These are phyloP conservation scores for Drosophila acutilabella DNA, from an alignment of 2,888 invertebrate genomes.

Conservation along the genomic window DNA sequence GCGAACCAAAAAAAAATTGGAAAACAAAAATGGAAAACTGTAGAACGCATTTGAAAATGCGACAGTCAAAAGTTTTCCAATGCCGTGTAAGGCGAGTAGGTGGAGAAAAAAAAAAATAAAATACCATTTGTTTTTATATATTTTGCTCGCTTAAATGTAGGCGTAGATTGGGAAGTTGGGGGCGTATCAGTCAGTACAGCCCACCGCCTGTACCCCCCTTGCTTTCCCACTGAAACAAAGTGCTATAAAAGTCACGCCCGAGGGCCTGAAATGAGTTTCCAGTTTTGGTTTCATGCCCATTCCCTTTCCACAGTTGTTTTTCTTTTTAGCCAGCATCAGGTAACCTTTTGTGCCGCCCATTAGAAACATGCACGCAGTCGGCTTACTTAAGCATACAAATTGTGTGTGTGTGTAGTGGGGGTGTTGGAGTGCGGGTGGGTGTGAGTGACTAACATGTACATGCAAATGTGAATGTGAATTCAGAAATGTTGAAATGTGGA, in stretches of 20 bases:
- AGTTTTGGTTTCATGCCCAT: constrained; percentile 54
- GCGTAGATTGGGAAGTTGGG: neutral
- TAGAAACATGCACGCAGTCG: constrained; percentile 78
- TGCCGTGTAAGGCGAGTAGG: constrained; percentile 32
- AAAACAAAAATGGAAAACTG: constrained; percentile 35
- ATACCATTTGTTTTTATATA: constrained; percentile 54
- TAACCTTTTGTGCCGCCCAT: constrained; percentile 78
- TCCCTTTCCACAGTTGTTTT: constrained; percentile 23
- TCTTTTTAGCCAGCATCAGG: constrained; percentile 69
- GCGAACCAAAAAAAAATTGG: constrained; percentile 13
- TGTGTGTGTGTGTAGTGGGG: constrained; percentile 30
- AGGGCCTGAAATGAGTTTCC: constrained; percentile 75
- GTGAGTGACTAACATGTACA: constrained; percentile 36
- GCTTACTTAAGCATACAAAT: constrained; percentile 76
- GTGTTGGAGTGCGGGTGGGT: constrained; percentile 17
- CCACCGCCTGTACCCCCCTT: too few species aligned
- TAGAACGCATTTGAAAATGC: constrained; percentile 58
- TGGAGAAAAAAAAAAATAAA: constrained; percentile 42
- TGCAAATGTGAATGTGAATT: constrained; percentile 71
- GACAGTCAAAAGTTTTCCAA: constrained; percentile 55
- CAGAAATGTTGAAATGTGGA: constrained; percentile 65
- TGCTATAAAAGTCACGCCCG: constrained; percentile 79
- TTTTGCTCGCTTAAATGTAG: constrained; percentile 8
- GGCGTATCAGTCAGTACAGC: constrained; percentile 2
- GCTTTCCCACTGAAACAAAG: constrained; percentile 53